Base-by-base conservation (phyloP, 2,888 invertebrate genomes). In the Nomada goodeniana region DNA sequence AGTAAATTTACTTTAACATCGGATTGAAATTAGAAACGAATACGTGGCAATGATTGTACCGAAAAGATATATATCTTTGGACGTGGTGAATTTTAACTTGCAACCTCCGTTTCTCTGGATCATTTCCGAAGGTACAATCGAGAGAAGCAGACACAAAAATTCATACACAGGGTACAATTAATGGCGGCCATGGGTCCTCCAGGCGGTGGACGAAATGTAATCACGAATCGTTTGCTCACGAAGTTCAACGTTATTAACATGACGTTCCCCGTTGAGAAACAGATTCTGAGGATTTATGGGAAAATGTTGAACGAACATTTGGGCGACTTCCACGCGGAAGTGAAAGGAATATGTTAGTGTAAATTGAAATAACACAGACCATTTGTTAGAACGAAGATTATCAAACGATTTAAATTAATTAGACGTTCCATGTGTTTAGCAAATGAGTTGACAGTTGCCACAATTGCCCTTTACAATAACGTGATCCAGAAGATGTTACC, bases 131-230 rank as follows among this genome's bases (percentile, higher is more conserved):
- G 93, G 93, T 98, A 97, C 92, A 97, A 98, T 92, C 94, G 98
- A 1, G 94, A 94, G 81, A 98, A 97, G 91, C 98, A 98, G 94
- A 96, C 96, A 91, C 95, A 96, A 89, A 97, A 96, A 92, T 96
- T 96, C 89, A 95, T 98, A 5, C 92, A 97, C 96, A 97, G 96
- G 92, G 97, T 98, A 95, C 95, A 97, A 81, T 93, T 98, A 63
- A 95, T 97, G 91, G 96, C 96, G 2, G 96, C 97, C 0, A 98
- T 98, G 95, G 98, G 98, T 0, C 98, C 98, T 0, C 97, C 98
- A 0, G 98, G 98, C 2, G 98, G 98, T 1, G 98, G 98, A 1
- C 95, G 98, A 20, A 97, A 97, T 84, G 95, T 96, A 23, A 96
- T 98, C 76, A 97, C 97, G 0, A 94, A 96, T 63, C 96, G 98